Conservation (phyloP, 92 coral and sea anemone genomes). For the Epizoanthus rinbou region DNA sequence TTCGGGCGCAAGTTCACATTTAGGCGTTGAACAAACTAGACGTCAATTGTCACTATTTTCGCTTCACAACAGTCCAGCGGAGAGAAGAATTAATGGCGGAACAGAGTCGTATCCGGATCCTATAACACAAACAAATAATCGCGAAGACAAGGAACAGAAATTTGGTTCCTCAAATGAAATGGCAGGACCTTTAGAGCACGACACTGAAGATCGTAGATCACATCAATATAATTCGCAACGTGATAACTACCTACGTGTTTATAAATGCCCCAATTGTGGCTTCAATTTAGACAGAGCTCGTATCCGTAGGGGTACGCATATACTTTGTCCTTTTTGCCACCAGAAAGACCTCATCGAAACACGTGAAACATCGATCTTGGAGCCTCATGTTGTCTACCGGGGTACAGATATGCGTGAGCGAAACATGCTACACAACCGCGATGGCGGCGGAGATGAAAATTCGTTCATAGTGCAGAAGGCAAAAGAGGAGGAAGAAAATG, state of each 20-base stretch:
- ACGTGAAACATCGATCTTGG: neutral
- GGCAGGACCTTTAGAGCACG: neutral
- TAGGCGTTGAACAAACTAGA: too few relatives aligned
- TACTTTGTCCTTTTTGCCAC: neutral
- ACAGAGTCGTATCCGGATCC: neutral
- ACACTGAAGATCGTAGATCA: neutral
- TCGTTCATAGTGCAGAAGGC: neutral
- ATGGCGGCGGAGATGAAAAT: neutral
- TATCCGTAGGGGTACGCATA: neutral
- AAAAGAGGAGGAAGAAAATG: neutral
- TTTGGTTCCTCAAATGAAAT: neutral
- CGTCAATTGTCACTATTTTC: too few relatives aligned
- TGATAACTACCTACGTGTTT: neutral
- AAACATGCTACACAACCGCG: neutral
- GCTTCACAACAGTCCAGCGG: too few relatives aligned
- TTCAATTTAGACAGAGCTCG: neutral
- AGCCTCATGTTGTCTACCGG: neutral
- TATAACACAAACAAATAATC: neutral
- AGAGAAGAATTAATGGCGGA: neutral
- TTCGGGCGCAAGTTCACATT: too few relatives aligned
- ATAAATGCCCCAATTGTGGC: neutral
- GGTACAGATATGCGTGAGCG: constrained; percentile 10
- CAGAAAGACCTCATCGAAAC: neutral
- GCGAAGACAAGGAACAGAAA: neutral
- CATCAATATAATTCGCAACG: neutral